Evolutionary conservation across 2,113 vertebrate genomes (phyloP).

Genomic region (Apus apus): DNA sequence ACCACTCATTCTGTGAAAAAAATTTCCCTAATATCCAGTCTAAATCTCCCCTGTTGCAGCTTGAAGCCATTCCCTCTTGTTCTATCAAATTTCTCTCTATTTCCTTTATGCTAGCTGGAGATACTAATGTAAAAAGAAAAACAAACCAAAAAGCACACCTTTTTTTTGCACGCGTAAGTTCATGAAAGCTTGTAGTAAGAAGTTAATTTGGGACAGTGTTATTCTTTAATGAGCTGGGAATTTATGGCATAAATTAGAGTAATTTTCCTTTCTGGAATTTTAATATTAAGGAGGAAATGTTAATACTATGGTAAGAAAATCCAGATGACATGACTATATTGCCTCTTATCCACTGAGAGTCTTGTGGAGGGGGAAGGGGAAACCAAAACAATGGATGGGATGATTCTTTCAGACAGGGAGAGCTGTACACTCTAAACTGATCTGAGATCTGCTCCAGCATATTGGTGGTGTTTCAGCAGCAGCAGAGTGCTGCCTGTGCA

Average conservation of each 20-base stretch:
- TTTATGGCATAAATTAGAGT: conserved; percentile 4
- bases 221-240: conserved; percentile 7
- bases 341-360: background rate
- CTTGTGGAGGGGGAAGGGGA: background rate
- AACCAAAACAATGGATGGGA: background rate
- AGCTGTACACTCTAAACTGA: accelerated
- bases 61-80: too few species aligned
- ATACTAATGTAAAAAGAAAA: background rate
- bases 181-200: background rate
- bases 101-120: background rate
- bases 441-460: background rate
- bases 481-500: background rate
- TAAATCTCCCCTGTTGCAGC: too few species aligned
- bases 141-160: background rate
- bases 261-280: conserved; percentile 38
- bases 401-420: background rate
- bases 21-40: too few species aligned
- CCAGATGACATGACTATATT: background rate
- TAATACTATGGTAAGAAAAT: conserved; percentile 36
- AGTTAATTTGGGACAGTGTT: background rate
- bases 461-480: background rate
- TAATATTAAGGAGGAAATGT: conserved; percentile 25
- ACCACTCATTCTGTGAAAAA: too few species aligned
- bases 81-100: too few species aligned
- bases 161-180: background rate